Base-by-base conservation (phyloP, 2,888 invertebrate genomes). In the Cabera pusaria region DNA sequence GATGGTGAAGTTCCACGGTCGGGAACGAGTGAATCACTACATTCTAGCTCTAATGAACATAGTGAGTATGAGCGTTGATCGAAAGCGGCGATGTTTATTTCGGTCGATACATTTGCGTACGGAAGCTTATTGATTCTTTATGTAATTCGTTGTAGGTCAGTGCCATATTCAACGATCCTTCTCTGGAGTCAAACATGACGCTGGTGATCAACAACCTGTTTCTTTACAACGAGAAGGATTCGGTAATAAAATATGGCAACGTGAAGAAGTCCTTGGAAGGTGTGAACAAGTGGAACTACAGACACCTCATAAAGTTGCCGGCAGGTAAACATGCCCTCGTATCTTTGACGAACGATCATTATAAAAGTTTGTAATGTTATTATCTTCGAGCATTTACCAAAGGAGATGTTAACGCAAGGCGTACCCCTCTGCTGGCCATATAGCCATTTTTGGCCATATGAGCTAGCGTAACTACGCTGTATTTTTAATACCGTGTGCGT, bases 21-120 rank as follows among this genome's bases (percentile, higher is more conserved):
- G 84, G 52, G 90, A 91, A 28, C 90, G 92, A 66, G 92, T 93
- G 34, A 91, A 93, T 63, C 92, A 93, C 56, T 95, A 95, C 71
- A 91, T 95, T 50, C 83, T 95, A 53, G 93, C 94, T n/a, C 83
- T 95, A 53, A 92, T 95, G 90, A 95, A 95, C 71, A 95, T 95
- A 56, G 95, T 95, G 88, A 93, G 94, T 92, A 75, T 61, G 29
- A 20, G 33, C n/a, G 42, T 24, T 43, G 45, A n/a, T 44, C 37
- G 37, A 59, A 57, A 53, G 42, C 45, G 52, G 41, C 18, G 22
- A 32, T 39, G 64, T 64, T 71, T 72, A 69, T 71, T 72, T 70
- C 60, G 34, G 66, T 73, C 56, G 53, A 61, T 63, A 51, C 47
- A 63, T 57, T 64, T 55, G 55, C 64, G 65, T 69, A 64, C 61